Evolutionary conservation across 2,888 invertebrate genomes (phyloP).

Genomic region (Coecobrya sp.): DNA sequence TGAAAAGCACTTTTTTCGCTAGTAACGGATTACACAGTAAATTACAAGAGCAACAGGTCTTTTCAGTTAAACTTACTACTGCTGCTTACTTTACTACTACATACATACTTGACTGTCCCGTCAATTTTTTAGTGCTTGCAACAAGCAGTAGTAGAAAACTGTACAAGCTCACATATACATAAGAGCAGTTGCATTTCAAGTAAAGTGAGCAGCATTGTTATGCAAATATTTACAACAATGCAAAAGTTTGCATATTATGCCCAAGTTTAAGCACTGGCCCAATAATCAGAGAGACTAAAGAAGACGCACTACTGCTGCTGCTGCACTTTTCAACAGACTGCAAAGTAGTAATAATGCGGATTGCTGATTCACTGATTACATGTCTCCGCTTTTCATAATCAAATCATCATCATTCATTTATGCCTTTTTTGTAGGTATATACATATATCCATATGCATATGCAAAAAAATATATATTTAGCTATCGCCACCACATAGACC

Average conservation of each 20-base stretch:
- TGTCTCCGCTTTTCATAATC: constrained; percentile 10
- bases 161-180: too few species aligned
- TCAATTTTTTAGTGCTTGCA: background rate
- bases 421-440: too few species aligned
- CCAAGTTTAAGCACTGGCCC: too few species aligned
- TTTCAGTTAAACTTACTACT: background rate
- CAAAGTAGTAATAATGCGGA: background rate
- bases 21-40: background rate
- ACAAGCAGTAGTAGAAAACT: too few species aligned
- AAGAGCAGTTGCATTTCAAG: too few species aligned
- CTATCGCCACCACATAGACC: background rate
- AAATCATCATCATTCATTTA: background rate
- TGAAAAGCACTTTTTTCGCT: constrained; percentile 11
- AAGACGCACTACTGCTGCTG: too few species aligned
- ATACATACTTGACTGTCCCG: too few species aligned
- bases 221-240: too few species aligned
- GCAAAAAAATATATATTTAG: background rate
- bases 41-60: background rate
- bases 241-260: too few species aligned
- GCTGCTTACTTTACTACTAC: background rate
- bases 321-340: background rate
- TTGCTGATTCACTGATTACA: constrained; percentile 25
- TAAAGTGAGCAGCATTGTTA: too few species aligned
- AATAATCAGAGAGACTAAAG: too few species aligned
- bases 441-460: too few species aligned